Conservation (phyloP, 1,140 invertebrate species). For the Caerostris extrusa region DNA sequence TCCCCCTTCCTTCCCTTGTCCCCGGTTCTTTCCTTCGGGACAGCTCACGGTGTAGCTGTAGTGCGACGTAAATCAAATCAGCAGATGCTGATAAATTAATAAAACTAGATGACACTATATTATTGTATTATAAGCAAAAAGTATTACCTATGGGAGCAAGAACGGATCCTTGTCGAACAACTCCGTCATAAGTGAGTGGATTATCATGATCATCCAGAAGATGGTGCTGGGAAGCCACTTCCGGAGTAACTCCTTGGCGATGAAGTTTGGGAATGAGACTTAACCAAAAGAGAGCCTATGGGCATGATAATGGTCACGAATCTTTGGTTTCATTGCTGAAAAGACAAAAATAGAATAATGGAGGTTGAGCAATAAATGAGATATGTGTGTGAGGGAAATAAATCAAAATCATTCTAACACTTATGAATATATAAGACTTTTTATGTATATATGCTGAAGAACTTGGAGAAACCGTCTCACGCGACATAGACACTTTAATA, state of each 20-base stretch:
- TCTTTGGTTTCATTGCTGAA: conserved; percentile 90
- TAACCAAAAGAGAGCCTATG: conserved; percentile 95
- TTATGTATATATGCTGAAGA: no score
- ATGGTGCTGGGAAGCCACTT: conserved; percentile 87
- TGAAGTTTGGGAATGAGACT: conserved; percentile 97
- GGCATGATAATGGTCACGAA: conserved; percentile 96
- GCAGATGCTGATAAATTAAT: neutral
- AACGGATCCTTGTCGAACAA: conserved; percentile 76
- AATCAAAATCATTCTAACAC: no score
- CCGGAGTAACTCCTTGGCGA: conserved; percentile 85
- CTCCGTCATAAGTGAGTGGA: conserved; percentile 83
- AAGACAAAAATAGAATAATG: neutral
- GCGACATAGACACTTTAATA: no score
- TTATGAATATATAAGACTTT: no score
- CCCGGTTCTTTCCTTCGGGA: no score
- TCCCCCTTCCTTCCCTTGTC: no score
- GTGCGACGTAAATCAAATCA: neutral
- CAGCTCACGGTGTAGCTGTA: no score
- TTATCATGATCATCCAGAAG: conserved; percentile 87
- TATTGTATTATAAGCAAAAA: neutral
- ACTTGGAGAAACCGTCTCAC: no score
- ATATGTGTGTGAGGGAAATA: no score
- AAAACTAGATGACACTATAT: neutral
- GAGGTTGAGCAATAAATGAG: no score
- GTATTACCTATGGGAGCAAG: conserved; percentile 46